Percentiles rank a stretch among this genome's conserved stretches.
Conservation (phyloP, 1,140 invertebrate species). For the Drosophila ambigua region DNA sequence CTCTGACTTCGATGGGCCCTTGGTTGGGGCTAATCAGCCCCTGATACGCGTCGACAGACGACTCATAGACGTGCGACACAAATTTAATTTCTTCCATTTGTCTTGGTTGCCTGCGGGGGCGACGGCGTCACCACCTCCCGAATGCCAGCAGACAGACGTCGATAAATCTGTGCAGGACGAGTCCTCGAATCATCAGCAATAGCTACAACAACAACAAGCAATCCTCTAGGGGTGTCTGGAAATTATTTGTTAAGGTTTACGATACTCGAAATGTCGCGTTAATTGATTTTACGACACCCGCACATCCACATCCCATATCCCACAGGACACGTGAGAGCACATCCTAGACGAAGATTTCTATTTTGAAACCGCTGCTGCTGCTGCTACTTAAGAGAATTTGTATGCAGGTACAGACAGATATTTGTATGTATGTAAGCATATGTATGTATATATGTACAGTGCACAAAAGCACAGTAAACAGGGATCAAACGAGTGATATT, state of each 20-base stretch:
- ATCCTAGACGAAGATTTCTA: constrained; percentile 31
- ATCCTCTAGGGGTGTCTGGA: constrained; percentile 29
- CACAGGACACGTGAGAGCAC: not conserved
- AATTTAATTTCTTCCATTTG: constrained; percentile 57
- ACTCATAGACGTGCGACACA: constrained; percentile 57
- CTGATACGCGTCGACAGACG: constrained; percentile 20
- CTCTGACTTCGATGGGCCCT: not conserved
- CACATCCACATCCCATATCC: not conserved
- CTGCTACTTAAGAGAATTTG: constrained; percentile 26
- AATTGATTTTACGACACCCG: constrained; percentile 64
- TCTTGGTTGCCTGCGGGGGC: constrained; percentile 45
- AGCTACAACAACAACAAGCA: constrained; percentile 29
- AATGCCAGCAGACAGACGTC: constrained; percentile 39
- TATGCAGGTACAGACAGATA: constrained; percentile 31
- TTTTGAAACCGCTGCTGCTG: constrained; percentile 19
- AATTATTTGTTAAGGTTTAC: constrained; percentile 62
- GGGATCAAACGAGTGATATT: constrained; percentile 63
- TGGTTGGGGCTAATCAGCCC: constrained; percentile 49
- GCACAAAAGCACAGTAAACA: constrained; percentile 37
- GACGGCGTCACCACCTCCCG: constrained; percentile 40
- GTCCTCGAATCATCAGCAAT: constrained; percentile 22
- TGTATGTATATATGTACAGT: no score
- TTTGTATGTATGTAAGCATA: no score
- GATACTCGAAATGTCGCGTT: constrained; percentile 58
- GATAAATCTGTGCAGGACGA: constrained; percentile 58